phyloP scores from a whole-genome alignment of 1,140 invertebrate species.

The Anagrus nilaparvatae region DNA sequence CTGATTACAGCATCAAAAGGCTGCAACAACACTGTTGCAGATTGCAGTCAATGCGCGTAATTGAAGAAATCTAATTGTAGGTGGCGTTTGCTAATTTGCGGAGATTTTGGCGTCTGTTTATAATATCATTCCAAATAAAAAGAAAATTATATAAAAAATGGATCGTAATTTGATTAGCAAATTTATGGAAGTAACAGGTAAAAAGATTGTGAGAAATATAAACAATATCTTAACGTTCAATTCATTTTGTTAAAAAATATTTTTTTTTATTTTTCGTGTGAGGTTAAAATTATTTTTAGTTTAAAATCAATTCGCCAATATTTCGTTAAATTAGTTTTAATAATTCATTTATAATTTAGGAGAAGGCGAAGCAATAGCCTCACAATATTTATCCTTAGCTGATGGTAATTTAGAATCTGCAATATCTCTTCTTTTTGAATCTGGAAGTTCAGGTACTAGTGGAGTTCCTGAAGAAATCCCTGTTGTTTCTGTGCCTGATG shows the following conservation, averaged over 20 bases:
- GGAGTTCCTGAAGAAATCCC: constrained; percentile 7
- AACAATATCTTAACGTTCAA: neutral
- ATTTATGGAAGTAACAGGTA: constrained; percentile 38
- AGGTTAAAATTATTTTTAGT: neutral
- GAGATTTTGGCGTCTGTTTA: no score
- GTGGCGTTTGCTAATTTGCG: no score
- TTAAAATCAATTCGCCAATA: neutral
- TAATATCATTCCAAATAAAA: no score
- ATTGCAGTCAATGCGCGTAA: no score
- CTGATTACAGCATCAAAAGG: no score
- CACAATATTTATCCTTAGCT: constrained; percentile 30
- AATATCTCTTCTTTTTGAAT: constrained; percentile 36
- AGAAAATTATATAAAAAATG: no score
- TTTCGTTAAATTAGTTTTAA: no score
- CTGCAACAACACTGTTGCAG: no score
- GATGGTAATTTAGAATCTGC: constrained; percentile 40
- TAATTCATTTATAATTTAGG: constrained; percentile 19
- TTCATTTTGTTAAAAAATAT: neutral
- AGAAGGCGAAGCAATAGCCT: constrained; percentile 30
- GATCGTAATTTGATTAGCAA: constrained; percentile 33
- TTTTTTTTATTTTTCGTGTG: neutral
- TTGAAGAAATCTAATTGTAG: no score
- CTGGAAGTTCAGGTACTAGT: constrained; percentile 15
- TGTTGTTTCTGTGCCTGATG: constrained; percentile 18
- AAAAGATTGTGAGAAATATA: neutral